Conservation (phyloP, 2,888 invertebrate species). For the Thysanoteuthis rhombus region DNA sequence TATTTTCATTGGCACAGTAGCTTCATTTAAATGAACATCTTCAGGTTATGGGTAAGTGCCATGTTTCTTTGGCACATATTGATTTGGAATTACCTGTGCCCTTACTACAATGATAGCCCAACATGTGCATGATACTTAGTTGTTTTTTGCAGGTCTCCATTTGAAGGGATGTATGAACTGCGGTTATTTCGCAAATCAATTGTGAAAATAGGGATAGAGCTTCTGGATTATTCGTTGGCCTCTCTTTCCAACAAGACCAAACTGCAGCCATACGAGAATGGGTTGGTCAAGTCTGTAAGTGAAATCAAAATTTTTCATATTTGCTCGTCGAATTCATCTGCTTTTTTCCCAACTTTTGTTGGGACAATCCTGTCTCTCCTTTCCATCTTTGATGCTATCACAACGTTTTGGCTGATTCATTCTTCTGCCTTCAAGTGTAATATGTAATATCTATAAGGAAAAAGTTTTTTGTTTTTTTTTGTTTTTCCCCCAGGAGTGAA, state of each 20-base stretch:
- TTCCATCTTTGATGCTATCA: too few species aligned
- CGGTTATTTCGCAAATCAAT: conserved; percentile 78
- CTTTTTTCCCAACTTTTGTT: background rate
- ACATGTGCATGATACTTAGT: background rate
- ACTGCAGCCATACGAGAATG: conserved; percentile 85
- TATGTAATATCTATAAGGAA: too few species aligned
- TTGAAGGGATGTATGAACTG: conserved; percentile 73
- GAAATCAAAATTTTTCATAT: background rate
- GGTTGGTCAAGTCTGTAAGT: conserved; percentile 67
- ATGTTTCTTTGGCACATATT: too few species aligned
- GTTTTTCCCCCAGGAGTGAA: too few species aligned
- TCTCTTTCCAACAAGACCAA: conserved; percentile 72
- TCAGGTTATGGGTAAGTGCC: too few species aligned
- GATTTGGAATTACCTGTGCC: too few species aligned
- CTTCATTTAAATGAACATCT: too few species aligned
- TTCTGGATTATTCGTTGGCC: conserved; percentile 89
- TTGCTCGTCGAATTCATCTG: background rate
- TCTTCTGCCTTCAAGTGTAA: too few species aligned
- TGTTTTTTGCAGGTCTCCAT: conserved; percentile 73
- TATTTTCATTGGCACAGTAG: too few species aligned
- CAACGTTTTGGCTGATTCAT: too few species aligned
- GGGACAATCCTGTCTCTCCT: background rate
- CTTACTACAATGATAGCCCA: background rate
- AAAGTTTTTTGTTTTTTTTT: too few species aligned
- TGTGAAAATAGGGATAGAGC: conserved; percentile 82